phyloP scores from a whole-genome alignment of 2,797 vertebrate genomes.

The Brachyalestes nurse region DNA sequence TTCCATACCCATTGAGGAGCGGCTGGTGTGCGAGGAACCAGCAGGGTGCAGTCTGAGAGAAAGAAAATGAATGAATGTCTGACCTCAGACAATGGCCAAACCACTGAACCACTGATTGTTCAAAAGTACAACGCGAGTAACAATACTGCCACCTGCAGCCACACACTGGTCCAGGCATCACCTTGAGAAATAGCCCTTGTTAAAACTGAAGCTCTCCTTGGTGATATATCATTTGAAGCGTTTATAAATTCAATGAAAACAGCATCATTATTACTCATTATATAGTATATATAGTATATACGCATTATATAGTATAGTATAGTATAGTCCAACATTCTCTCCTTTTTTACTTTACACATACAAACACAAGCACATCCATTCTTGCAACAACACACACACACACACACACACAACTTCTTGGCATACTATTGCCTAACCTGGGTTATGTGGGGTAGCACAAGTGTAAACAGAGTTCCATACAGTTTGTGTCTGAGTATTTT shows the following conservation, averaged over 20 bases:
- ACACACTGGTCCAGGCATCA: background rate
- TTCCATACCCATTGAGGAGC: background rate
- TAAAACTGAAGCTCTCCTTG: too few relatives aligned
- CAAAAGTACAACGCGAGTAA: background rate
- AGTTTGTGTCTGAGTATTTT: slow-evolving; percentile 39
- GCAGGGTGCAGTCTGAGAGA: background rate
- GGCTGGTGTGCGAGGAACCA: background rate
- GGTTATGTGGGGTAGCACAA: slow-evolving; percentile 6
- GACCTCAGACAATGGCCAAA: background rate
- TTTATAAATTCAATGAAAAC: too few relatives aligned
- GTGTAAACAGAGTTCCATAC: slow-evolving; percentile 20
- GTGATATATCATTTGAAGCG: too few relatives aligned
- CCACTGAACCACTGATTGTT: background rate
- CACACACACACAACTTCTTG: background rate
- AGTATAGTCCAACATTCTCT: too few relatives aligned
- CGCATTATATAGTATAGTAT: too few relatives aligned
- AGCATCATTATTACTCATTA: too few relatives aligned
- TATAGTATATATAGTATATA: too few relatives aligned
- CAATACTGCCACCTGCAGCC: slow-evolving; percentile 65
- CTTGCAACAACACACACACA: background rate
- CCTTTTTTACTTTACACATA: too few relatives aligned
- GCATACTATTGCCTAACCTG: background rate
- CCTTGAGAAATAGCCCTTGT: background rate
- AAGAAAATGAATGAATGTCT: background rate
- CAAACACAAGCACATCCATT: too few relatives aligned